Percentiles rank a stretch among this genome's conserved stretches.
phyloP scores from a whole-genome alignment of 1,140 invertebrate species.

The Orius insidiosus region DNA sequence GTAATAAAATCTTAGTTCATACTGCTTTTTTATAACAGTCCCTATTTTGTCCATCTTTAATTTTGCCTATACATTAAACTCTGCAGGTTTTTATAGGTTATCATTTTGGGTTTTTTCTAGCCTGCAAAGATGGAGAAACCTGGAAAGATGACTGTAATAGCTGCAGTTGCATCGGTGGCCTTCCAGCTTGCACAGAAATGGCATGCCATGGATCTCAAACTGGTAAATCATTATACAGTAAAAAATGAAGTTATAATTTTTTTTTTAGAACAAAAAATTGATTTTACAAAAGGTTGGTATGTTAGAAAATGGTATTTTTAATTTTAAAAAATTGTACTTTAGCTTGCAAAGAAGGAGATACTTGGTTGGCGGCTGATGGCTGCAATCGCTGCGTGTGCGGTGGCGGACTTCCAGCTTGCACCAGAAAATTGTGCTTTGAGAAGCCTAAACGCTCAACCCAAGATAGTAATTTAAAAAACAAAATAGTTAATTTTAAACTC shows the following conservation, averaged over 20 bases:
- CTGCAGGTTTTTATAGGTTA: no score
- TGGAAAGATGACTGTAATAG: conserved; percentile 11
- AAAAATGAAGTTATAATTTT: background rate
- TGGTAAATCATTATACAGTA: background rate
- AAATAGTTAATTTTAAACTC: background rate
- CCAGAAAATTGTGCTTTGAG: background rate
- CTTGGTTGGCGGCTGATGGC: conserved; percentile 1
- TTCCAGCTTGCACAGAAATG: conserved; percentile 4
- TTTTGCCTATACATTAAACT: no score
- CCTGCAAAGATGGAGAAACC: background rate
- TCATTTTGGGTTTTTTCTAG: background rate
- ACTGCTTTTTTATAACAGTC: no score
- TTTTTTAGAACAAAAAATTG: background rate
- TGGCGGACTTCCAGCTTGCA: conserved; percentile 4
- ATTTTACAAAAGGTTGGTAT: background rate
- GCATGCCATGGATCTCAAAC: background rate
- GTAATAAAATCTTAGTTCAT: no score
- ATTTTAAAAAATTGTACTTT: background rate
- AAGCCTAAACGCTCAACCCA: background rate
- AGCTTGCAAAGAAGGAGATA: background rate
- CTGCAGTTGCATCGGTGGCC: background rate
- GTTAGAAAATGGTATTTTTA: background rate
- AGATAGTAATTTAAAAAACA: background rate
- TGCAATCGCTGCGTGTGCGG: conserved; percentile 2
- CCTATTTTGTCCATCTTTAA: no score